Evolutionary conservation across 2,797 vertebrate species (phyloP), one percentile per base, ranked within the genome.

Genomic region (Lutjanus argentimaculatus): DNA sequence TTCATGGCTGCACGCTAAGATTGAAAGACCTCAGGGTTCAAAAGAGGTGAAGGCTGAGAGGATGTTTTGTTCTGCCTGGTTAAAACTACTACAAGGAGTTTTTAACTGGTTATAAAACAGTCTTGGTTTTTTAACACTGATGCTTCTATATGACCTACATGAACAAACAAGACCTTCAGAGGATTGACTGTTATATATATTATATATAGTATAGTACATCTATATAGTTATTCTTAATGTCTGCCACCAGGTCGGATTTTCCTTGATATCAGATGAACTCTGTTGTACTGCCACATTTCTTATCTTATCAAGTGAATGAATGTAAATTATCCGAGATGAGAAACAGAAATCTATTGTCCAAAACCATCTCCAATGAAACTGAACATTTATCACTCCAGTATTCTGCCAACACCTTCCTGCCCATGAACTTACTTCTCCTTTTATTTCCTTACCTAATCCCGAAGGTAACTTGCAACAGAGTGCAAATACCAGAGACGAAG

Each of bases 401-500:
- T 58, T n/a, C 22, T 1, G 11, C 45, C 72, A 22, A 22, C 19
- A 40, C 49, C 2, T 10, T 21, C 52, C 62, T 49, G 16, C 69
- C 59, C 6, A 51, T 62, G 19, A 6, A 59, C 49, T 36, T 25
- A 13, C 19, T 9, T 22, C 17, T 51, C 0, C 1, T 21, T 25
- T 51, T 19, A 6, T 9, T 53, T 36, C 9, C 94, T 83, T 93
- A 99, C 98, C 98, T 97, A 83, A 99, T 93, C 56, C 99, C 99
- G 19, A 99, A 95, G 78, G 96, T 85, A 79, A 99, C 98, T 91
- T 99, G 99, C 85, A 99, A 88, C 77, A 99, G 95, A 13, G 97
- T 99, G 91, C 98, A 99, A 67, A 99, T 86, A 14, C 98, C 98
- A 0, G 99, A 98, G 84, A 99, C 96, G 4, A 99, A 99, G 96